A percentile compares a stretch with the other conserved stretches of the same genome.
Evolutionary conservation across 1,140 invertebrate species (phyloP).

Genomic region (Macrocentrus cingulum): DNA sequence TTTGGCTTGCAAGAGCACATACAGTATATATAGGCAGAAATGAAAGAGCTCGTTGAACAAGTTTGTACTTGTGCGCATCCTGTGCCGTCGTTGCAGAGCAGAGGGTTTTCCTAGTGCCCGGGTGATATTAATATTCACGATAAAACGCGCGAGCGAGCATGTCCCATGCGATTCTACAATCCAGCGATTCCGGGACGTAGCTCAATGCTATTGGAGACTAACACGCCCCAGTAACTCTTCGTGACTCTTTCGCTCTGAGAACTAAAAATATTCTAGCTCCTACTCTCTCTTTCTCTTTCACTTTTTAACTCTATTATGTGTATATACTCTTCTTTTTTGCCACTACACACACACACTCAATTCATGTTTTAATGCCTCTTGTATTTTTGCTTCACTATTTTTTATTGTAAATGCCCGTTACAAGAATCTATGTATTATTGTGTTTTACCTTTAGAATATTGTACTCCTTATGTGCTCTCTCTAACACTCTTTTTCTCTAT

Average conservation of each 20-base stretch:
- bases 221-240: slow-evolving; percentile 7
- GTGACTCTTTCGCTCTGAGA: slow-evolving; percentile 21
- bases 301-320: slow-evolving; percentile 9
- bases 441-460: slow-evolving; percentile 28
- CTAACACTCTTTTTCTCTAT: slow-evolving; percentile 55
- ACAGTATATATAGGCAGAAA: not conserved
- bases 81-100: not conserved
- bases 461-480: slow-evolving; percentile 43
- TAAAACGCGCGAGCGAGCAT: slow-evolving; percentile 24
- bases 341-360: not conserved
- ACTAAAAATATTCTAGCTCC: slow-evolving; percentile 9
- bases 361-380: slow-evolving; percentile 3
- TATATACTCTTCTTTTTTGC: not conserved
- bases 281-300: slow-evolving; percentile 5
- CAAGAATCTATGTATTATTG: not conserved
- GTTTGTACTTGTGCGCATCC: not conserved
- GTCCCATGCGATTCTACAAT: slow-evolving; percentile 24
- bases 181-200: slow-evolving; percentile 5
- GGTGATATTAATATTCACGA: slow-evolving; percentile 29
- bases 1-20: not conserved
- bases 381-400: not conserved
- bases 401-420: too few relatives aligned
- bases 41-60: not conserved
- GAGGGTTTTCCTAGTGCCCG: slow-evolving; percentile 8
- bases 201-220: slow-evolving; percentile 5